Percentiles rank a stretch among this genome's conserved stretches.
Evolutionary conservation across 2,113 vertebrate genomes (phyloP).

Genomic region (Ptilorrhoa leucosticta): DNA sequence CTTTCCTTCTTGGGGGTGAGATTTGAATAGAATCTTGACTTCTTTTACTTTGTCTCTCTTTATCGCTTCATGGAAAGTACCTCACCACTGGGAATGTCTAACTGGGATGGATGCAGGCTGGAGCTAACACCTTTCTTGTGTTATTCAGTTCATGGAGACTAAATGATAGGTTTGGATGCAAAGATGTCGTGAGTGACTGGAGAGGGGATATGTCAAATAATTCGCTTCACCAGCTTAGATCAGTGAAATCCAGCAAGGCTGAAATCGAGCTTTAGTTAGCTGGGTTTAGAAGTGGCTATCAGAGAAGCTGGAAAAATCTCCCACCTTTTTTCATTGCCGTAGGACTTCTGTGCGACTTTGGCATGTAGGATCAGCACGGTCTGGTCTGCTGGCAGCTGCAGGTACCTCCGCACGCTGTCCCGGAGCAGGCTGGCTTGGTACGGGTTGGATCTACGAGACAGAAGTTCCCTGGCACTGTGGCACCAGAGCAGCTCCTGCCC

Average conservation of each 20-base stretch:
- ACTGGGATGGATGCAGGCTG: not conserved
- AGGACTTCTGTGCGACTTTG: constrained; percentile 95
- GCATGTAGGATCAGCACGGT: constrained; percentile 87
- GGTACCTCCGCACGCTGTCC: constrained; percentile 70
- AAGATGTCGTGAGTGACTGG: not conserved
- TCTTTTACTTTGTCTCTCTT: not conserved
- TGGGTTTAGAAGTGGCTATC: not conserved
- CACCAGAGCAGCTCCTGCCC: not conserved
- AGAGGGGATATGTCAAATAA: not conserved
- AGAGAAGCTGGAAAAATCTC: not conserved
- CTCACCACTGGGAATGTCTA: not conserved
- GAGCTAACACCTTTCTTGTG: not conserved
- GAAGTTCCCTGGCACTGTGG: not conserved
- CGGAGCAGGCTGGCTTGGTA: constrained; percentile 54
- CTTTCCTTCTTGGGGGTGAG: not conserved
- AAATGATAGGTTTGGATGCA: not conserved
- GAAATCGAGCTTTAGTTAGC: not conserved
- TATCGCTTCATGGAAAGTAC: not conserved
- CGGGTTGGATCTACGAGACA: constrained; percentile 42
- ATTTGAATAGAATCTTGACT: not conserved
- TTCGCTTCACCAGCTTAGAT: not conserved
- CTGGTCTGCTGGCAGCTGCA: constrained; percentile 80
- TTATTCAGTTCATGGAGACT: not conserved
- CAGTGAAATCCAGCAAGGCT: not conserved
- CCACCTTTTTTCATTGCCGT: constrained; percentile 93